Conservation (phyloP, 2,113 vertebrate genomes). For the Anoura caudifer region DNA sequence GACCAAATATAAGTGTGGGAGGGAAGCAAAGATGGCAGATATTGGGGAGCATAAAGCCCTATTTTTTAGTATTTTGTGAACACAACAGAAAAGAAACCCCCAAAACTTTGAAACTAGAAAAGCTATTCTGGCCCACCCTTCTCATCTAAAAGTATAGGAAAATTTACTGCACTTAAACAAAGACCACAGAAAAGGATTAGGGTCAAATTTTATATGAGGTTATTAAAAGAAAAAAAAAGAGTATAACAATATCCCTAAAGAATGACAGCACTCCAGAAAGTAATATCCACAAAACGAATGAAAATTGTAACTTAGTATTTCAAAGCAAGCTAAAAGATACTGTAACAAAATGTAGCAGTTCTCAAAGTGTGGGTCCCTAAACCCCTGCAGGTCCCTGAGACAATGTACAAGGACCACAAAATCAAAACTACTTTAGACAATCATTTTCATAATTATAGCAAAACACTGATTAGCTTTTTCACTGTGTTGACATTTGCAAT, state of each 20-base stretch:
- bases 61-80: neutral
- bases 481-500: neutral
- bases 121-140: neutral
- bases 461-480: neutral
- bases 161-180: neutral
- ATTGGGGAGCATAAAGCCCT: neutral
- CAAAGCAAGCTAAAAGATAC: slow-evolving; percentile 13
- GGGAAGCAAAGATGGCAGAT: neutral
- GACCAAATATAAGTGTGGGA: neutral
- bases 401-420: neutral
- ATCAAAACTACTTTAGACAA: neutral
- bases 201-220: neutral
- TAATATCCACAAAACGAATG: neutral
- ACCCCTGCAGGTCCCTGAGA: neutral
- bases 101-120: neutral
- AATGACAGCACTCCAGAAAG: neutral
- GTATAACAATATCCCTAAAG: neutral
- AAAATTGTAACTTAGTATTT: slow-evolving; percentile 21
- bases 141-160: neutral
- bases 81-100: slow-evolving; percentile 23
- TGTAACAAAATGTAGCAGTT: neutral
- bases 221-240: slow-evolving; percentile 30
- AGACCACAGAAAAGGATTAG: neutral
- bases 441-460: slow-evolving; percentile 14
- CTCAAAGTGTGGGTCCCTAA: neutral